Base-by-base conservation (phyloP, 2,113 vertebrate species). In the Hydrochoerus hydrochaeris region DNA sequence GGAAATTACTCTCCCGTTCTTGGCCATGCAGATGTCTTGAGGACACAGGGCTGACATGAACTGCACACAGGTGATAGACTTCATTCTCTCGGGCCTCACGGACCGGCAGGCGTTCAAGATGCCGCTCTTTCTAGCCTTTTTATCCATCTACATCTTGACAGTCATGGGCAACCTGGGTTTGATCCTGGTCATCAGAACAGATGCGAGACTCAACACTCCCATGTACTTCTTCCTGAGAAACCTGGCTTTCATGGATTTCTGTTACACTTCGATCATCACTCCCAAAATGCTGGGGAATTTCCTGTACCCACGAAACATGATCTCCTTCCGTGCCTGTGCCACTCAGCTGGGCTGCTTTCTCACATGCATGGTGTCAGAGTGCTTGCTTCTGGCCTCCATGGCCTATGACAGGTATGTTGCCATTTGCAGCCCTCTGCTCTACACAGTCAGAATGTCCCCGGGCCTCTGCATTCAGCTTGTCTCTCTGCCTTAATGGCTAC, bases 171-270 rank as follows among this genome's bases (percentile, higher is more conserved):
- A 97, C 20, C 60, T 97, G 7, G 96, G 93, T 13, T 52, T 97
- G 32, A 96, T 96, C 12, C 1, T 97, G 24, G 20, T 97, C 80
- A 97, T 97, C 54, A 91, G 89, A 38, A 75, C 62, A 41, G 95
- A 97, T 6, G 35, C 86, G 14, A 94, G 88, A 67, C 95, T 98
- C 88, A 62, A 91, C 46, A 96, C 91, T 0, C 97, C 85, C 0
- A 98, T 97, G 95, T 97, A 97, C 54, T 97, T 98, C 73, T 97
- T 97, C 24, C 96, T 98, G 2, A 97, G 96, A 89, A 94, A 97
- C 52, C 46, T 97, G 17, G 92, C 96, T 10, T 92, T 97, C 28
- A 46, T 95, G 0, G 96, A 98, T 46, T 95, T 93, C 67, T 95
- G 92, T 49, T 98, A 98, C 5, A 6, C 95, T 1, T 97, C 97